Conservation (phyloP, 2,888 invertebrate genomes). For the Drosophila buzzatii region DNA sequence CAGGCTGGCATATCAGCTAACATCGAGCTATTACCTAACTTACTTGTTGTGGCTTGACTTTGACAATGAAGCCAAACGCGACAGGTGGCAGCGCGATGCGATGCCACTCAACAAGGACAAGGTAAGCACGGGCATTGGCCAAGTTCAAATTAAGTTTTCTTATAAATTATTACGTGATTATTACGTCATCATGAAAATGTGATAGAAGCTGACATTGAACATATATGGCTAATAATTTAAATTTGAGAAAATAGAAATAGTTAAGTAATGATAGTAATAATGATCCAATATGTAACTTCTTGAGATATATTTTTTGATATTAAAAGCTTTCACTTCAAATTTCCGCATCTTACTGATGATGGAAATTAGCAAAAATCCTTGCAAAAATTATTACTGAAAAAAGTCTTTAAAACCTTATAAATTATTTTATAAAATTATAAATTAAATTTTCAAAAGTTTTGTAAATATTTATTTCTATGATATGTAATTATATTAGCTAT, state of each 20-base stretch:
- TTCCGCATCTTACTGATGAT: too few species aligned
- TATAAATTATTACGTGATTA: constrained; percentile 1
- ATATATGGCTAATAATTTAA: neutral
- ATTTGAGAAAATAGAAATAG: neutral
- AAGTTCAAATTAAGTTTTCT: constrained; percentile 19
- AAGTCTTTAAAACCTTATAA: too few species aligned
- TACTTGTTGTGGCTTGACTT: constrained; percentile 44
- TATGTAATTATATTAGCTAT: neutral
- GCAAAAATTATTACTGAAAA: too few species aligned
- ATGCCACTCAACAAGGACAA: constrained; percentile 5
- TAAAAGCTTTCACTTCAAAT: too few species aligned
- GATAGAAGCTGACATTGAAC: neutral
- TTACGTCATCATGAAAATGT: constrained; percentile 8
- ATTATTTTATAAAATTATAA: neutral
- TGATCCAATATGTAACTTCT: neutral
- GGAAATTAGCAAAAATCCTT: too few species aligned
- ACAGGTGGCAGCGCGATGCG: constrained; percentile 43
- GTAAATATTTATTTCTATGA: neutral
- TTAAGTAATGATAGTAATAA: neutral
- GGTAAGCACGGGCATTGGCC: neutral
- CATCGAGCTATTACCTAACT: constrained; percentile 50
- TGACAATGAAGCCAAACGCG: constrained; percentile 43
- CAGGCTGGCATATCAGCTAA: constrained; percentile 57
- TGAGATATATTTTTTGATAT: too few species aligned
- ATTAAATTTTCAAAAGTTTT: neutral